Evolutionary conservation across 2,888 invertebrate species (phyloP).

Genomic region (Eupelmus urozonus): DNA sequence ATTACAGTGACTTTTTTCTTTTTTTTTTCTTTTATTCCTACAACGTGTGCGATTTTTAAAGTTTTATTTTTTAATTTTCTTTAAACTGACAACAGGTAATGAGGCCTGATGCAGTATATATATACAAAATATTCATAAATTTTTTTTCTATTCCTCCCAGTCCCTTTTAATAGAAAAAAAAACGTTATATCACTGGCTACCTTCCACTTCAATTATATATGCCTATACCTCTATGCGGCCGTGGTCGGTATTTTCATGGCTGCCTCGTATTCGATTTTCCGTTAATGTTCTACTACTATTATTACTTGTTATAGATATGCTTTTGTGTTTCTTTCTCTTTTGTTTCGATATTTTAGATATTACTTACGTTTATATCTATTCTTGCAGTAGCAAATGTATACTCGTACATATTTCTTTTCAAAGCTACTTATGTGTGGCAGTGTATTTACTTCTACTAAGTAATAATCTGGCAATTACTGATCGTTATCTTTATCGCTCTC

Average conservation of each 20-base stretch:
- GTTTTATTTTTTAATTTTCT: conserved; percentile 29
- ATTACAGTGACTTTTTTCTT: neutral
- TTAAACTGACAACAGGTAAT: neutral
- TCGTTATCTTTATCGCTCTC: neutral
- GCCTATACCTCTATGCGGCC: conserved; percentile 68
- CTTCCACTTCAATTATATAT: conserved; percentile 66
- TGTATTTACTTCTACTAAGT: conserved; percentile 1
- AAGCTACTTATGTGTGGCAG: conserved; percentile 16
- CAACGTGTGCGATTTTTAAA: neutral
- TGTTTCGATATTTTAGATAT: conserved; percentile 5
- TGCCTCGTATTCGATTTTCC: conserved; percentile 61
- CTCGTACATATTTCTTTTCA: neutral
- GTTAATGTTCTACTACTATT: neutral
- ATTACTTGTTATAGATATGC: conserved; percentile 16
- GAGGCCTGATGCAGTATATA: neutral
- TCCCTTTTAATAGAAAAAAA: conserved; percentile 7
- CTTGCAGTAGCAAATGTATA: conserved; percentile 3
- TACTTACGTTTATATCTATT: conserved; percentile 2
- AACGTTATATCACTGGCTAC: conserved; percentile 65
- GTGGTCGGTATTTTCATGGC: conserved; percentile 63
- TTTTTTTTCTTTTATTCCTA: conserved; percentile 19
- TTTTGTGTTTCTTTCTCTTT: conserved; percentile 22
- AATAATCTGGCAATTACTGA: neutral
- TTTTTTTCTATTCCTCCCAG: conserved; percentile 8
- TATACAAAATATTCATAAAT: conserved; percentile 2